Conservation (phyloP, 2,888 invertebrate genomes). For the Xestoiulus laeticollis region DNA sequence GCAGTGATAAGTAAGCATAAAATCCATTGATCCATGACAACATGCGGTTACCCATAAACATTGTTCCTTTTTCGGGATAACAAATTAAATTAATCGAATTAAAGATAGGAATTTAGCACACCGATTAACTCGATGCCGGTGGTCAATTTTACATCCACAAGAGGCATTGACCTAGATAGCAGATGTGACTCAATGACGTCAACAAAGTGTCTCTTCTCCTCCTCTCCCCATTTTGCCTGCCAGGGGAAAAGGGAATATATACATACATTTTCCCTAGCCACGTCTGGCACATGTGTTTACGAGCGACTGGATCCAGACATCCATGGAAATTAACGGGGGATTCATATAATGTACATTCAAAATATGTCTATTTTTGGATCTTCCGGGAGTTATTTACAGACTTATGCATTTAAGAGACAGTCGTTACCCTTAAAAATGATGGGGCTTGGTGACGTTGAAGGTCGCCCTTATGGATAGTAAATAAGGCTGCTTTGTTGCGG, state of each 20-base stretch:
- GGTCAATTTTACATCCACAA: background rate
- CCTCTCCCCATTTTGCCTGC: background rate
- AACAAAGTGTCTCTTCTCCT: background rate
- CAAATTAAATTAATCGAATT: background rate
- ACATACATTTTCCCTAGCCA: background rate
- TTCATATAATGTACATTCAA: background rate
- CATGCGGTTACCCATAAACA: background rate
- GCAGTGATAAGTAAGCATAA: background rate
- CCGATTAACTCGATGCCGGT: background rate
- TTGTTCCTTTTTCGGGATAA: background rate
- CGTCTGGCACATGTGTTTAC: slow-evolving; percentile 16
- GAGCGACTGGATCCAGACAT: background rate
- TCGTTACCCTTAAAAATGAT: slow-evolving; percentile 31
- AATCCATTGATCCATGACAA: background rate
- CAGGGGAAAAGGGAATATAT: background rate
- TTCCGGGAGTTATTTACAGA: slow-evolving; percentile 24
- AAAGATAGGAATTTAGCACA: slow-evolving; percentile 17
- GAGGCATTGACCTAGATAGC: background rate
- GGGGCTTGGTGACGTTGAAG: background rate
- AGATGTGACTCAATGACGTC: slow-evolving; percentile 7
- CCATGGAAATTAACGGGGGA: background rate
- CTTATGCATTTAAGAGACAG: background rate
- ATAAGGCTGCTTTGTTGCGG: background rate
- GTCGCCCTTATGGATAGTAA: slow-evolving; percentile 24
- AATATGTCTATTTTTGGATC: slow-evolving; percentile 23